A percentile compares a stretch with the other conserved stretches of the same genome.
Conservation (phyloP, 2,113 vertebrate species). For the Oncorhynchus kisutch region DNA sequence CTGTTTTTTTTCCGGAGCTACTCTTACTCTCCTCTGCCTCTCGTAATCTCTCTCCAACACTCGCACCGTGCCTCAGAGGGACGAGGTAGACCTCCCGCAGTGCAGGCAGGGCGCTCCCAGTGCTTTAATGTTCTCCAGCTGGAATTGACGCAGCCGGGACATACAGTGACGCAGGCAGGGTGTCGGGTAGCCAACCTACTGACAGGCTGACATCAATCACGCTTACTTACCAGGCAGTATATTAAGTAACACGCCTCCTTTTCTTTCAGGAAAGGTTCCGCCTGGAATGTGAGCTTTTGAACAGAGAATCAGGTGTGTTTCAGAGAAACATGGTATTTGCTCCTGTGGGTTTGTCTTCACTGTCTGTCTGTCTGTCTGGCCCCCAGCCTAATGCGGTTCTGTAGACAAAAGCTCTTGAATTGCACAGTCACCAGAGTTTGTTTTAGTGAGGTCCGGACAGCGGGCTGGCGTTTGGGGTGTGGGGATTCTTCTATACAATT, state of each 20-base stretch:
- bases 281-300: neutral
- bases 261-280: neutral
- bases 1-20: slow-evolving; percentile 37
- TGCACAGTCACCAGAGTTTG: too few species aligned
- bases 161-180: slow-evolving; percentile 63
- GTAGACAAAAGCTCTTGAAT: too few species aligned
- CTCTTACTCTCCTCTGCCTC: slow-evolving; percentile 20
- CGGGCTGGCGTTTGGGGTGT: too few species aligned
- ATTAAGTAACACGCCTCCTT: slow-evolving; percentile 47
- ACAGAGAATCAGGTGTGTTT: neutral
- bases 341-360: neutral
- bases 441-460: too few species aligned
- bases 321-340: neutral
- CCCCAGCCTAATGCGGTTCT: neutral
- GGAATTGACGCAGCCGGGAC: slow-evolving; percentile 60
- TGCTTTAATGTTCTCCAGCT: slow-evolving; percentile 63
- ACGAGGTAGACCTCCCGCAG: neutral
- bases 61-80: neutral
- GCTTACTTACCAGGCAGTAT: slow-evolving; percentile 40
- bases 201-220: slow-evolving; percentile 65
- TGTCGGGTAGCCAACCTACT: slow-evolving; percentile 61
- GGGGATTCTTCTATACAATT: too few species aligned
- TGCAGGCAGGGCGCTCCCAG: slow-evolving; percentile 31
- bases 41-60: neutral
- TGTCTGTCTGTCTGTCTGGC: neutral